A percentile compares a stretch with the other conserved stretches of the same genome.
phyloP scores from a whole-genome alignment of 2,113 vertebrate genomes.

The Potamarius usumacintae region DNA sequence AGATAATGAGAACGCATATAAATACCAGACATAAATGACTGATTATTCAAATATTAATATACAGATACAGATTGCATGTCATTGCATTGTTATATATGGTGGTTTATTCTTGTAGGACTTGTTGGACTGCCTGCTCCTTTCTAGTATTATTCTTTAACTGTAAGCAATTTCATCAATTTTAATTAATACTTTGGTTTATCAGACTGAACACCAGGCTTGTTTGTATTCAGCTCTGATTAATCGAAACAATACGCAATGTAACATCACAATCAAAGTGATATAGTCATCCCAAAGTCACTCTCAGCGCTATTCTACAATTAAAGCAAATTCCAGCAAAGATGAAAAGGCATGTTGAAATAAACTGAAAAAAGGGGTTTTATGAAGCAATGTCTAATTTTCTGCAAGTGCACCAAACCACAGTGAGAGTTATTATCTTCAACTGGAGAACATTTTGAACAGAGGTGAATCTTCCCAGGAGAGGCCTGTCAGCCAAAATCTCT shows the following conservation, averaged over 20 bases:
- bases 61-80: not conserved
- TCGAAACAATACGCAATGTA: not conserved
- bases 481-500: not conserved
- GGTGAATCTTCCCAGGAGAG: not conserved
- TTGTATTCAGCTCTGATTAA: not conserved
- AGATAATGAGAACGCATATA: not conserved
- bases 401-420: conserved; percentile 2
- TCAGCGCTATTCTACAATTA: not conserved
- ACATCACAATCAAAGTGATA: not conserved
- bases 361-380: not conserved
- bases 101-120: not conserved
- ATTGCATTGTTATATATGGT: not conserved
- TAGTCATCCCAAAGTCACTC: not conserved
- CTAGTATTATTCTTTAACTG: not conserved
- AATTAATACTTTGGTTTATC: not conserved
- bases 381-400: not conserved
- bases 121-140: not conserved
- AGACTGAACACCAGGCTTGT: not conserved
- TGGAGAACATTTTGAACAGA: not conserved
- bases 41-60: not conserved
- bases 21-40: not conserved
- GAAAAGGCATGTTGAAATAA: not conserved
- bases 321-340: not conserved
- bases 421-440: conserved; percentile 2
- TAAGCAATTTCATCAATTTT: not conserved